Base-by-base conservation (phyloP, 2,888 invertebrate genomes). In the Drosophila longiperda region DNA sequence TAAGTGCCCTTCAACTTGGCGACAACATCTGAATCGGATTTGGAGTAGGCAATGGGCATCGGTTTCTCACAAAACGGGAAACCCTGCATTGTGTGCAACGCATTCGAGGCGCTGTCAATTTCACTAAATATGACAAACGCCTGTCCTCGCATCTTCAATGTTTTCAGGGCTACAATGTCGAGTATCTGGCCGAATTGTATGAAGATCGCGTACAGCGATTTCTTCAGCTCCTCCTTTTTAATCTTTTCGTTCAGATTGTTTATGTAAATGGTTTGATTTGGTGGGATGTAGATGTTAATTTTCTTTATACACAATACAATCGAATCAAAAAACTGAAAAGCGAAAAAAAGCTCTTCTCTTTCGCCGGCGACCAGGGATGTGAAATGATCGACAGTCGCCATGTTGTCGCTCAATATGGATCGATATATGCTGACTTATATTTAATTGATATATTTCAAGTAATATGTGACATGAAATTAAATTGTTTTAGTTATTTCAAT, bases 11-110 rank as follows among this genome's bases (percentile, higher is more conserved):
- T 99, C 92, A 98, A 95, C 94, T 99, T 99, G 1, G 99, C 97
- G 84, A 99, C 98, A 45, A 98, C 94, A 94, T 99, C 99, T 63
- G 99, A 99, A 91, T 99, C 99, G 3, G 95, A 94, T 93, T 99
- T 99, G 1, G 97, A 95, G 93, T 99, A 99, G 89, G 98, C 97
- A 91, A 99, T 99, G 92, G 98, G 96, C 99, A 99, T 99, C 57
- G 99, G 99, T 94, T 99, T 99, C 89, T 99, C 99, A 93, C 99
- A 99, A 93, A 99, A 99, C 9, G 99, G 99, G 93, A 99, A 99
- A 58, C 99, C 99, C 93, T 99, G 99, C 99, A 99, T 99, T 26
- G 99, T 98, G 81, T 99, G 91, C 53, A 99, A 93, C 0, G 99
- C 99, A 92, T 98, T 98, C 1, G 99, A 98, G 0, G 99, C 98